Conservation (phyloP, 2,888 invertebrate species). For the Orchesella flavescens region DNA sequence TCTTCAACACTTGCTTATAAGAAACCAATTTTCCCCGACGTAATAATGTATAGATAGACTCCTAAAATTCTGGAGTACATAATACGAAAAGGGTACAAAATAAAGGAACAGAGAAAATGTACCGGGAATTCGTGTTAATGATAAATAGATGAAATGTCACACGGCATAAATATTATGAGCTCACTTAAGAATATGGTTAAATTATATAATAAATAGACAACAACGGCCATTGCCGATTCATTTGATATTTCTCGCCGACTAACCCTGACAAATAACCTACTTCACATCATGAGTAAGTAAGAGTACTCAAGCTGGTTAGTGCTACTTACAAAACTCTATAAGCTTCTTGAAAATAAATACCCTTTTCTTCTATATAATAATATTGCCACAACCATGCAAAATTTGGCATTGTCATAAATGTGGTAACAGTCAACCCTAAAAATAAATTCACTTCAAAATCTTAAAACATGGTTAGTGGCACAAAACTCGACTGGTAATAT, state of each 20-base stretch:
- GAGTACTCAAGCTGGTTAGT: slow-evolving; percentile 31
- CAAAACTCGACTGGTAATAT: slow-evolving; percentile 16
- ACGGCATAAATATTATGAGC: too few species aligned
- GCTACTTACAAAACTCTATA: slow-evolving; percentile 45
- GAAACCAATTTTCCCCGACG: too few species aligned
- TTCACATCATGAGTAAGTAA: slow-evolving; percentile 34
- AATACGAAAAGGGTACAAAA: neutral
- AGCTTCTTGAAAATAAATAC: slow-evolving; percentile 5
- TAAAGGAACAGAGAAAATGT: neutral
- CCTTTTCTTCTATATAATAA: slow-evolving; percentile 22
- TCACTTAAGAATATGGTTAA: neutral
- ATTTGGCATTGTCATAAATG: slow-evolving; percentile 52
- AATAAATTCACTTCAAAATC: slow-evolving; percentile 32
- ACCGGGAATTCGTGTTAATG: neutral
- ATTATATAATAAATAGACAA: slow-evolving; percentile 11
- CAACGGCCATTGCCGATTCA: neutral
- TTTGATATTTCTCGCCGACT: too few species aligned
- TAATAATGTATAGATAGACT: too few species aligned
- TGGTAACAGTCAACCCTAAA: slow-evolving; percentile 49
- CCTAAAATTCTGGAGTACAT: neutral
- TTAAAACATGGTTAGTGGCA: slow-evolving; percentile 53
- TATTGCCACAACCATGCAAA: slow-evolving; percentile 53
- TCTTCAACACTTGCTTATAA: too few species aligned
- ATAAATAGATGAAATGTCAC: too few species aligned
- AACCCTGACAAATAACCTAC: slow-evolving; percentile 37